These are phyloP conservation scores for Pollenia angustigena DNA, from an alignment of 2,888 invertebrate species.

Conservation along the genomic window DNA sequence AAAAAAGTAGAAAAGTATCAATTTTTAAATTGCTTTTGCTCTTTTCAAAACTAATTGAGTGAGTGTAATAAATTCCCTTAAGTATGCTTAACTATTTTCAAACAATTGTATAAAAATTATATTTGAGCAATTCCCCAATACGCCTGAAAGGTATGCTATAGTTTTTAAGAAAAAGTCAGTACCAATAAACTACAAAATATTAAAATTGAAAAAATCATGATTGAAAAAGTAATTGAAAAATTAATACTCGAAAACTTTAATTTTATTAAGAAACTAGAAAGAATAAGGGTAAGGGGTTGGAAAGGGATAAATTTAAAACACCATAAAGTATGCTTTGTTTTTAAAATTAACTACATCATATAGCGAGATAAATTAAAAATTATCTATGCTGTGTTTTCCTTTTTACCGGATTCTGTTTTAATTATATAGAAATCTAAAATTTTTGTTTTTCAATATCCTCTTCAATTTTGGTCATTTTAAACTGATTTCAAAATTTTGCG, in stretches of 20 bases:
- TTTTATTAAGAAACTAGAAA: too few species aligned
- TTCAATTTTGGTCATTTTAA: constrained; percentile 4
- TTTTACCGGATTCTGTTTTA: not conserved
- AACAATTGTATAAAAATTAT: constrained; percentile 19
- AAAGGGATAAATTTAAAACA: too few species aligned
- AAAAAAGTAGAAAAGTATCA: constrained; percentile 54
- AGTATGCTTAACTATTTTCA: constrained; percentile 37
- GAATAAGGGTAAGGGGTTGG: too few species aligned
- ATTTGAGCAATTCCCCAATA: not conserved
- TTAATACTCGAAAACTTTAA: too few species aligned
- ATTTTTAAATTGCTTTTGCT: constrained; percentile 19
- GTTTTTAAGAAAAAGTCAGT: constrained; percentile 15
- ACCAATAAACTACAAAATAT: not conserved
- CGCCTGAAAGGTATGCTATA: constrained; percentile 7
- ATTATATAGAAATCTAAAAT: too few species aligned
- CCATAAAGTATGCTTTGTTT: not conserved
- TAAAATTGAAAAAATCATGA: not conserved
- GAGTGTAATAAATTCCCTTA: constrained; percentile 33
- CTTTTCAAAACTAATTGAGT: constrained; percentile 50
- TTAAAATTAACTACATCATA: not conserved
- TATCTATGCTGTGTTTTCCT: not conserved
- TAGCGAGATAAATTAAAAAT: too few species aligned
- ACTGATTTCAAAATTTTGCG: not conserved
- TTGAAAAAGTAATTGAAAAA: too few species aligned
- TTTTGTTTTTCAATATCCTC: not conserved